phyloP scores from a whole-genome alignment of 1,140 invertebrate genomes.

The Meloidogyne chitwoodi region DNA sequence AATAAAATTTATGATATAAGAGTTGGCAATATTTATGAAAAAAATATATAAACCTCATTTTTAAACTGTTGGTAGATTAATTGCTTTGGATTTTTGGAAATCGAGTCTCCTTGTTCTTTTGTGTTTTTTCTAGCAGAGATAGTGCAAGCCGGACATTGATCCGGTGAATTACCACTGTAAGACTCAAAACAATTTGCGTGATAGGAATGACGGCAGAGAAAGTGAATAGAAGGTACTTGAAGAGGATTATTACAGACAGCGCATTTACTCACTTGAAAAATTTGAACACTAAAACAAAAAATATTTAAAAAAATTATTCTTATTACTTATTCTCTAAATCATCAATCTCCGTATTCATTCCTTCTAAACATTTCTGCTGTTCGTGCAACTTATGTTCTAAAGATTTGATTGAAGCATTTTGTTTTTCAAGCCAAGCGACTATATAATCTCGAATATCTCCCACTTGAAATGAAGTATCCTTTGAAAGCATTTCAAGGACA shows the following conservation, averaged over 20 bases:
- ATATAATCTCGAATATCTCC: constrained; percentile 49
- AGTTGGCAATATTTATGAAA: background rate
- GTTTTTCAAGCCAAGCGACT: constrained; percentile 45
- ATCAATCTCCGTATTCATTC: constrained; percentile 48
- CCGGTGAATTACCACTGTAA: constrained; percentile 24
- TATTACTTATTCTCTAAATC: constrained; percentile 35
- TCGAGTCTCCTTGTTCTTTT: background rate
- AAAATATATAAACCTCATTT: background rate
- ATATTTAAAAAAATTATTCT: background rate
- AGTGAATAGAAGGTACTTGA: constrained; percentile 41
- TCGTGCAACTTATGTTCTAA: constrained; percentile 39
- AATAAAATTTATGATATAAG: background rate
- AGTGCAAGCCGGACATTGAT: constrained; percentile 13
- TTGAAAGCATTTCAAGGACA: constrained; percentile 52
- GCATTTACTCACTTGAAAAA: constrained; percentile 51
- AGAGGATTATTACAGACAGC: constrained; percentile 26
- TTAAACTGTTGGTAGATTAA: constrained; percentile 22
- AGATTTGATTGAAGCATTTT: constrained; percentile 39
- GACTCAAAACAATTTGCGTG: constrained; percentile 47
- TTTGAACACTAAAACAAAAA: constrained; percentile 41
- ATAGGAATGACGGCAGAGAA: constrained; percentile 46
- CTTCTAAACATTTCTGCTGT: constrained; percentile 22
- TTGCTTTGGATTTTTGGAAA: background rate
- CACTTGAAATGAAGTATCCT: constrained; percentile 40
- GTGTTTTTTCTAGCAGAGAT: background rate